These are phyloP conservation scores for Pipistrellus kuhlii DNA, from an alignment of 2,797 vertebrate genomes.

Conservation along the genomic window DNA sequence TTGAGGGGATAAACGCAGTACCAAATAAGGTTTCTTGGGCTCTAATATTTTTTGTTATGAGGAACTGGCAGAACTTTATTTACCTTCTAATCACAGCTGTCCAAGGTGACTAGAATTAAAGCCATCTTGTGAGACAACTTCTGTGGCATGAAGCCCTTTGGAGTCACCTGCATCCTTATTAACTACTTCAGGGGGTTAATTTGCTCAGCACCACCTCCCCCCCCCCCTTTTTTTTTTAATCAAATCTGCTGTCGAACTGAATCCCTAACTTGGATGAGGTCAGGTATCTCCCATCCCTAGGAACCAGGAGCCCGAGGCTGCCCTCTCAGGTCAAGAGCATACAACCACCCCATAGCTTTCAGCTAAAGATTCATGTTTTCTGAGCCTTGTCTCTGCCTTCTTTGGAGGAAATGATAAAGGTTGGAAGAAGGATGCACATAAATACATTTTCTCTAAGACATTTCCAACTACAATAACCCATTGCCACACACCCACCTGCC, in stretches of 20 bases:
- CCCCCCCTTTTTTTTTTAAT: background rate
- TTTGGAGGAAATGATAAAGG: constrained; percentile 45
- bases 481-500: background rate
- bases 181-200: background rate
- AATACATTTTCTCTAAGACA: constrained; percentile 58
- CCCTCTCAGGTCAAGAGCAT: background rate
- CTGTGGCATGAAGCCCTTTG: background rate
- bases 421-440: constrained; percentile 63
- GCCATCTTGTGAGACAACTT: background rate
- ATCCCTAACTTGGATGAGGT: background rate
- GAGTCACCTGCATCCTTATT: constrained; percentile 60
- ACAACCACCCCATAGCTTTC: constrained; percentile 40
- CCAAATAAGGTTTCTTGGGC: background rate
- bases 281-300: background rate
- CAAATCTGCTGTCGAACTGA: background rate
- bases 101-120: constrained; percentile 15
- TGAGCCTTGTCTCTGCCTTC: background rate
- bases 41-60: background rate
- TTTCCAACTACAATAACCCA: constrained; percentile 55
- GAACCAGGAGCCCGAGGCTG: background rate
- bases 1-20: background rate
- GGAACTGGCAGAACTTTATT: background rate
- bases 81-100: background rate
- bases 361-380: constrained; percentile 5
- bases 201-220: background rate